Evolutionary conservation across 2,888 invertebrate genomes (phyloP).

Genomic region (Agrochola lota): DNA sequence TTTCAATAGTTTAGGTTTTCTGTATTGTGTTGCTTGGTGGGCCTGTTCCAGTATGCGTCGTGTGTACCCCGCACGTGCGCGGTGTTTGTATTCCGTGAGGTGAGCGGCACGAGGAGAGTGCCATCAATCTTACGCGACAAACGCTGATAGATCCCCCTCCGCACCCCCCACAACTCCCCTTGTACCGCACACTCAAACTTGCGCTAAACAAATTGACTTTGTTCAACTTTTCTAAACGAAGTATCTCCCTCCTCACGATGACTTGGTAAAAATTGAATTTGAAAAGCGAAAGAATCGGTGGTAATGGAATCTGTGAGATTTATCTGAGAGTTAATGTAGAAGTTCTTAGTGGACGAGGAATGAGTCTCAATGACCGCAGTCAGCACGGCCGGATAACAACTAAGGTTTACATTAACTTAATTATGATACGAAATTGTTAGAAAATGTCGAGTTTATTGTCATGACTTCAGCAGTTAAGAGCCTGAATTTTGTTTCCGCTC

Average conservation of each 20-base stretch:
- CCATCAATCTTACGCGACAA: constrained; percentile 60
- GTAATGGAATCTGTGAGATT: constrained; percentile 55
- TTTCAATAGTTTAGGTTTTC: not conserved
- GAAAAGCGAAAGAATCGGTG: constrained; percentile 39
- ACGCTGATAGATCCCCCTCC: constrained; percentile 45
- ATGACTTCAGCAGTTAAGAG: not conserved
- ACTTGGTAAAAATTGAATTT: constrained; percentile 55
- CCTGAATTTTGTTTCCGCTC: constrained; percentile 2
- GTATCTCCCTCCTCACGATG: constrained; percentile 49
- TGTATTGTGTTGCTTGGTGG: not conserved
- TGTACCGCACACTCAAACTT: constrained; percentile 38
- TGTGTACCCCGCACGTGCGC: constrained; percentile 35
- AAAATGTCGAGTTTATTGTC: not conserved
- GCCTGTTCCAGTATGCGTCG: constrained; percentile 37
- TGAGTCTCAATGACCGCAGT: not conserved
- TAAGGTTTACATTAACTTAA: not conserved
- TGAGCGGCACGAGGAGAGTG: constrained; percentile 12
- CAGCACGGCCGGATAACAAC: not conserved
- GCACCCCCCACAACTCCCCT: not conserved
- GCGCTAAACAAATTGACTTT: constrained; percentile 59
- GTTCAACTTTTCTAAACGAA: constrained; percentile 53
- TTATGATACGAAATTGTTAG: not conserved
- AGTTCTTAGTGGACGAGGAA: constrained; percentile 28
- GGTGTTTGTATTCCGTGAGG: constrained; percentile 45
- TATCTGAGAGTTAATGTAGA: constrained; percentile 39